Conservation (phyloP, 2,113 vertebrate species). For the Turnix velox region DNA sequence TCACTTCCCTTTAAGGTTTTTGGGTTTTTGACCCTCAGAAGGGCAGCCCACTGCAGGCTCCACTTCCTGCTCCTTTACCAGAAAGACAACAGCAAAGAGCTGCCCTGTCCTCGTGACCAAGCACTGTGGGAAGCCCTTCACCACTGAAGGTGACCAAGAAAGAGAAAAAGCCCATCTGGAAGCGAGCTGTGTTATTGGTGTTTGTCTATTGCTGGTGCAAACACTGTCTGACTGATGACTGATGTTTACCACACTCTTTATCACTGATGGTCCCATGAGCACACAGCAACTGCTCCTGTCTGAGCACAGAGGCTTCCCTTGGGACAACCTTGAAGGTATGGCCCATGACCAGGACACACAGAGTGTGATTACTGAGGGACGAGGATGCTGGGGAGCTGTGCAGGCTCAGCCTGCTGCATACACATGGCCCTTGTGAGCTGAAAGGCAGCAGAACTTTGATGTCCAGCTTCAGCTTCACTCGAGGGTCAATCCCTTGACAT, state of each 20-base stretch:
- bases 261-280: rapidly evolving
- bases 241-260: rapidly evolving
- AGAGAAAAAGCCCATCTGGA: background rate
- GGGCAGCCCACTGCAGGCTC: background rate
- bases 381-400: background rate
- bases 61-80: background rate
- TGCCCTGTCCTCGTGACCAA: rapidly evolving
- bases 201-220: background rate
- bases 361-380: background rate
- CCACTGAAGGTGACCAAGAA: rapidly evolving
- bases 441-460: background rate
- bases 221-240: background rate
- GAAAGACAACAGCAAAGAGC: background rate
- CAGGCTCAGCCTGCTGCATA: background rate
- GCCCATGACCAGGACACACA: rapidly evolving
- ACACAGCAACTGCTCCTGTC: rapidly evolving
- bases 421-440: background rate
- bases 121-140: rapidly evolving
- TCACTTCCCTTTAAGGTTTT: slow-evolving; percentile 36
- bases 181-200: background rate
- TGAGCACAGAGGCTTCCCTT: background rate
- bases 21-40: background rate
- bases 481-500: background rate
- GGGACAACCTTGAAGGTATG: background rate
- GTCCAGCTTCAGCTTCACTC: rapidly evolving